Evolutionary conservation across 2,113 vertebrate genomes (phyloP).

Genomic region (Sardina pilchardus): DNA sequence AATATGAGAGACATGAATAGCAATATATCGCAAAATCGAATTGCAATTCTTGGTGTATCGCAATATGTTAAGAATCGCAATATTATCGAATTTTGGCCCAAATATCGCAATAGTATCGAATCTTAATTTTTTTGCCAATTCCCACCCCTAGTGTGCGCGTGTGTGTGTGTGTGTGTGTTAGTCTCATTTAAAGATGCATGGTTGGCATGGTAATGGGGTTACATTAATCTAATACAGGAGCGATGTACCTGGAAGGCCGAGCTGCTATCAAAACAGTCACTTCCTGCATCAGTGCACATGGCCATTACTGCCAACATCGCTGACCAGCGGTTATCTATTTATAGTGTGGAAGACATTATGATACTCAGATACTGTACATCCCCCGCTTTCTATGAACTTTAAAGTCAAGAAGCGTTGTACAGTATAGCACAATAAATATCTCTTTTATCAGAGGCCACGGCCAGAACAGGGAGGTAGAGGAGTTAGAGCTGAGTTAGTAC

Average conservation of each 20-base stretch:
- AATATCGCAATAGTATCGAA: too few species aligned
- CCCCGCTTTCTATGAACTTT: neutral
- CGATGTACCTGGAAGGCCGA: conserved; percentile 39
- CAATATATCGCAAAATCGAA: too few species aligned
- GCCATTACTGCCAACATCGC: neutral
- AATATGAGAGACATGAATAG: too few species aligned
- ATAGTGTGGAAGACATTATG: neutral
- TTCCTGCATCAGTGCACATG: neutral
- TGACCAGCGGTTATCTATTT: neutral
- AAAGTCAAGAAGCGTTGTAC: neutral
- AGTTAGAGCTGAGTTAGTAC: neutral
- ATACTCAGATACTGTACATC: neutral
- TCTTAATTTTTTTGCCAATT: too few species aligned
- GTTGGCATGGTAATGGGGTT: conserved; percentile 65
- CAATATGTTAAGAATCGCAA: too few species aligned
- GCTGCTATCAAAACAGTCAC: conserved; percentile 6
- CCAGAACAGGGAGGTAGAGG: neutral
- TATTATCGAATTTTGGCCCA: too few species aligned
- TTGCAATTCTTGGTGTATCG: too few species aligned
- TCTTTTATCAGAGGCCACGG: neutral
- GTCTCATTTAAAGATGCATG: conserved; percentile 56
- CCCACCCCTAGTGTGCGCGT: neutral
- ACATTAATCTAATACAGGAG: conserved; percentile 53
- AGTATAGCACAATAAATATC: neutral
- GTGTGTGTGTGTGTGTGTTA: conserved; percentile 49